Evolutionary conservation across 2,797 vertebrate species (phyloP).

Genomic region (Microtus agrestis): DNA sequence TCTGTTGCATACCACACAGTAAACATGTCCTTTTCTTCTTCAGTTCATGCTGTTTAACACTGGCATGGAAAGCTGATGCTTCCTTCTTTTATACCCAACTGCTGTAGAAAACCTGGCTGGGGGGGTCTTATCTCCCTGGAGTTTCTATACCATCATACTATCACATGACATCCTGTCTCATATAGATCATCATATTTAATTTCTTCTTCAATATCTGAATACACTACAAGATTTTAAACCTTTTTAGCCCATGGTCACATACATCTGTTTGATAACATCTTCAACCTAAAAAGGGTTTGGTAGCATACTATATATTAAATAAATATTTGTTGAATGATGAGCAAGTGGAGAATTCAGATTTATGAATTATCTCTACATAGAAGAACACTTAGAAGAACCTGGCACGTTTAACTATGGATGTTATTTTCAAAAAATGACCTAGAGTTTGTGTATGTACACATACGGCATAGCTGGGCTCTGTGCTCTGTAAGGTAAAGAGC

Average conservation of each 20-base stretch:
- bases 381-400: not conserved
- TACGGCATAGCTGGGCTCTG: not conserved
- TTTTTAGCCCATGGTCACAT: accelerated
- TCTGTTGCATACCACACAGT: not conserved
- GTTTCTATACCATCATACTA: not conserved
- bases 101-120: not conserved
- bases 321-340: constrained; percentile 1
- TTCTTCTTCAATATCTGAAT: not conserved
- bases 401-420: not conserved
- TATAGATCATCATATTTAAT: not conserved
- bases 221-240: not conserved
- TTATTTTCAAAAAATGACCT: not conserved
- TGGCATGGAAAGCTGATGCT: not conserved
- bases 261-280: not conserved
- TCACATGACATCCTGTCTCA: not conserved
- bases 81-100: not conserved
- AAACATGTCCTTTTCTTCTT: not conserved
- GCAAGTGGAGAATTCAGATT: not conserved
- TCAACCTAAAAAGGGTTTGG: not conserved
- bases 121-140: not conserved
- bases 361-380: not conserved
- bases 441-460: not conserved
- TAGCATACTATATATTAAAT: not conserved
- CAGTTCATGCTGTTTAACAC: not conserved
- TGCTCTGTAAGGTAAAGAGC: not conserved